phyloP scores from a whole-genome alignment of 2,888 invertebrate genomes.

The Tinea semifulvella region DNA sequence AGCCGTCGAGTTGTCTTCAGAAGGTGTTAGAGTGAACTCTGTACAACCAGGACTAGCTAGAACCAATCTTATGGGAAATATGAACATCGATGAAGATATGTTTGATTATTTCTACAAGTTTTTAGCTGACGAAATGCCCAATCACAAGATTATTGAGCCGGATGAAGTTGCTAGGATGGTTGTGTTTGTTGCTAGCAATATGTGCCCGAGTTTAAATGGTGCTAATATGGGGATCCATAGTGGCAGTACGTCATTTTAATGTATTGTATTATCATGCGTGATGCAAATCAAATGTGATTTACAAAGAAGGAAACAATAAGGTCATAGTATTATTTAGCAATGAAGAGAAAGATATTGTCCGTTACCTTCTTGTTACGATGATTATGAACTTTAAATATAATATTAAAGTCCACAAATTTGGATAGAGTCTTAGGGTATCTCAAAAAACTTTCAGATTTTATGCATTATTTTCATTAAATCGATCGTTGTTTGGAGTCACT shows the following conservation, averaged over 20 bases:
- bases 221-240: conserved; percentile 29
- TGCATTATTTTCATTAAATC: no score
- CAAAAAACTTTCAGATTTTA: no score
- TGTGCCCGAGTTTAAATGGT: conserved; percentile 35
- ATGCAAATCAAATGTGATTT: no score
- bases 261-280: no score
- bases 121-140: conserved; percentile 19
- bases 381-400: no score
- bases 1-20: conserved; percentile 29
- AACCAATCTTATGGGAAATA: conserved; percentile 28
- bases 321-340: no score
- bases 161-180: conserved; percentile 37
- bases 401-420: no score
- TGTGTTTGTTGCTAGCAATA: conserved; percentile 32
- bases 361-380: no score
- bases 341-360: no score
- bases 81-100: conserved; percentile 27
- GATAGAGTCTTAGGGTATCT: no score
- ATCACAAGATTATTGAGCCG: conserved; percentile 28
- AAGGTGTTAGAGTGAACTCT: conserved; percentile 32
- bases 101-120: conserved; percentile 22
- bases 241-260: conserved; percentile 21
- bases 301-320: no score
- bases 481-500: no score
- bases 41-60: conserved; percentile 31